These are phyloP conservation scores for Limnothrissa miodon DNA, from an alignment of 2,113 vertebrate species.

Conservation along the genomic window DNA sequence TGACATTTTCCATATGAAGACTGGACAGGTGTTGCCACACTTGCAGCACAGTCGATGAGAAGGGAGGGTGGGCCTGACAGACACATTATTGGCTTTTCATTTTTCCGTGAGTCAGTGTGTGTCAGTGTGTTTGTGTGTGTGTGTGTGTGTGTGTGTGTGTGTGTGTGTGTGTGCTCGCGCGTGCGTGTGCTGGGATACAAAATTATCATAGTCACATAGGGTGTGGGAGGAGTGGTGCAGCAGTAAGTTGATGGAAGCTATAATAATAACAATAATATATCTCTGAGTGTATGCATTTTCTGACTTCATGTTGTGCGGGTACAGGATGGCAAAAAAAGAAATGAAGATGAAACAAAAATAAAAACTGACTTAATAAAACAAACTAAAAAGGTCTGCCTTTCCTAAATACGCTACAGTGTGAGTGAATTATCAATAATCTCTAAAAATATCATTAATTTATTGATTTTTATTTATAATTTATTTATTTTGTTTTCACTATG, in stretches of 20 bases:
- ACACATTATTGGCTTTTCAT: slow-evolving; percentile 9
- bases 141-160: not conserved
- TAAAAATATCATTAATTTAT: no score
- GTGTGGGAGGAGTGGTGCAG: not conserved
- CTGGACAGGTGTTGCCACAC: slow-evolving; percentile 13
- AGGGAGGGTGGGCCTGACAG: slow-evolving; percentile 15
- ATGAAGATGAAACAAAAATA: no score
- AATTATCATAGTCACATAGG: slow-evolving; percentile 4
- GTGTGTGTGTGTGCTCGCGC: not conserved
- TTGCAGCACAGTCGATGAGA: slow-evolving; percentile 19
- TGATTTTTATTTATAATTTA: no score
- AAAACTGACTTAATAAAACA: no score
- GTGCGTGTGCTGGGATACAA: not conserved
- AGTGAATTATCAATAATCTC: no score
- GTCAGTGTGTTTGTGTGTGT: not conserved
- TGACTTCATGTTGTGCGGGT: no score
- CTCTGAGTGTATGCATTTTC: no score
- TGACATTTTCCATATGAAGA: slow-evolving; percentile 16
- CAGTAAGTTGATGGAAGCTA: not conserved
- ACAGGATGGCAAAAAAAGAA: no score
- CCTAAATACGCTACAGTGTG: no score
- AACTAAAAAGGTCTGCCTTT: no score
- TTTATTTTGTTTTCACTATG: no score
- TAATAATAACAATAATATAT: no score
- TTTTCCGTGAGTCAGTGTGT: not conserved